Percentiles rank a stretch among this genome's conserved stretches.
phyloP scores from a whole-genome alignment of 2,888 invertebrate species.

The Rhogogaster chlorosoma region DNA sequence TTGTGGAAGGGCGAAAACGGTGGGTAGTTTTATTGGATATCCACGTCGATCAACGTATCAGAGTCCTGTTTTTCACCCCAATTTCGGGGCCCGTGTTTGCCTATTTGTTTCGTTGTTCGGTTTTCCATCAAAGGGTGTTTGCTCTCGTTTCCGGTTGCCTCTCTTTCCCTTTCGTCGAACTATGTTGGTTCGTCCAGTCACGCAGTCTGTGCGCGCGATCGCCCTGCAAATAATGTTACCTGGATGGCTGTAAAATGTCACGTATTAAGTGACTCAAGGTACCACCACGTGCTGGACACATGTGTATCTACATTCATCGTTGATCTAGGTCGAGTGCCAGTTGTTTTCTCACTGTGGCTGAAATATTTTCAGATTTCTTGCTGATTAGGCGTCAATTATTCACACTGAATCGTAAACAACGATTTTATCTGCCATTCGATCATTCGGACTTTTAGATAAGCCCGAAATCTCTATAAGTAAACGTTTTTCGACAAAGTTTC shows the following conservation, averaged over 20 bases:
- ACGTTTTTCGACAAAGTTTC: neutral
- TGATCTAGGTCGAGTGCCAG: neutral
- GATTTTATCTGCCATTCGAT: neutral
- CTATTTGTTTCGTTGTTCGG: slow-evolving; percentile 35
- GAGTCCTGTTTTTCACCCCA: slow-evolving; percentile 29
- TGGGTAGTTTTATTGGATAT: slow-evolving; percentile 22
- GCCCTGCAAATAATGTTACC: slow-evolving; percentile 26
- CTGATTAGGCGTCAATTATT: neutral
- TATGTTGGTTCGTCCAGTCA: slow-evolving; percentile 12
- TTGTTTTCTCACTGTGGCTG: neutral
- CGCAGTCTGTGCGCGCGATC: slow-evolving; percentile 4
- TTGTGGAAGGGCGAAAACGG: neutral
- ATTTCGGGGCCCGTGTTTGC: slow-evolving; percentile 6
- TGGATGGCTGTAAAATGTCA: neutral
- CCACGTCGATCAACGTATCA: slow-evolving; percentile 29
- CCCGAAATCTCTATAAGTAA: neutral
- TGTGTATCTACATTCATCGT: neutral
- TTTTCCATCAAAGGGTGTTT: slow-evolving; percentile 29
- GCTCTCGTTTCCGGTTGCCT: slow-evolving; percentile 9
- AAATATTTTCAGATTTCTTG: neutral
- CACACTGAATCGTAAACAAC: neutral
- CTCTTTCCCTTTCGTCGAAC: slow-evolving; percentile 10
- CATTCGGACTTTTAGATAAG: neutral
- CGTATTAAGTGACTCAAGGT: neutral
- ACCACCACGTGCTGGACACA: neutral